Conservation (phyloP, 2,113 vertebrate species). For the Phyllostomus hastatus region DNA sequence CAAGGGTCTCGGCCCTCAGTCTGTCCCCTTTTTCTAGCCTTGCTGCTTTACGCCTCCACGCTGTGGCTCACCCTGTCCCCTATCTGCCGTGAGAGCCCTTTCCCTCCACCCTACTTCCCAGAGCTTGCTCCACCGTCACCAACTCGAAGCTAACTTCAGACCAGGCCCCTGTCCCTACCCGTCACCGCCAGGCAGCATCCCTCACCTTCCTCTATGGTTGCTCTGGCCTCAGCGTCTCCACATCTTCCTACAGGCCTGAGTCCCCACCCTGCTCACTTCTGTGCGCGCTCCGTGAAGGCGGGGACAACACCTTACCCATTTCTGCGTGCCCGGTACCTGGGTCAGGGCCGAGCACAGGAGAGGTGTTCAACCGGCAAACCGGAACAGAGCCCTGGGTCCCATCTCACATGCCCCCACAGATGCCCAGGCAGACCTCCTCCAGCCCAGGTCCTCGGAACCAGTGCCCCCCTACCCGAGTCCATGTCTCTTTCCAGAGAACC, state of each 20-base stretch:
- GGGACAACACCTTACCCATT: neutral
- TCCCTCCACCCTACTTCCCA: neutral
- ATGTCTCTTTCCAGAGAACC: neutral
- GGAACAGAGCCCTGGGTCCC: neutral
- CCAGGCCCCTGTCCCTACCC: neutral
- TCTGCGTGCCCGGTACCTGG: neutral
- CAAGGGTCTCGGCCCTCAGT: neutral
- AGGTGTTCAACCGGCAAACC: neutral
- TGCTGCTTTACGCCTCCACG: neutral
- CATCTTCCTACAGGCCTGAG: neutral
- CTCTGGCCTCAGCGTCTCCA: neutral
- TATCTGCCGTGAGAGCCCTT: neutral
- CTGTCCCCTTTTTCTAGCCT: neutral
- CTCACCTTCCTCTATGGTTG: neutral
- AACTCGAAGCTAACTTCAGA: neutral
- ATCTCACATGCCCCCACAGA: neutral
- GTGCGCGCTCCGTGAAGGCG: neutral
- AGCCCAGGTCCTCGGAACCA: neutral
- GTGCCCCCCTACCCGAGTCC: neutral
- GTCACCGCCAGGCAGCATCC: neutral
- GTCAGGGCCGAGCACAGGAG: accelerated
- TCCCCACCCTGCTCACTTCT: neutral
- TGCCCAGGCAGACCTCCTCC: neutral
- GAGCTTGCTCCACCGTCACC: neutral
- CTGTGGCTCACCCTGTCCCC: neutral